phyloP scores from a whole-genome alignment of 2,797 vertebrate genomes.

The Lacerta agilis region DNA sequence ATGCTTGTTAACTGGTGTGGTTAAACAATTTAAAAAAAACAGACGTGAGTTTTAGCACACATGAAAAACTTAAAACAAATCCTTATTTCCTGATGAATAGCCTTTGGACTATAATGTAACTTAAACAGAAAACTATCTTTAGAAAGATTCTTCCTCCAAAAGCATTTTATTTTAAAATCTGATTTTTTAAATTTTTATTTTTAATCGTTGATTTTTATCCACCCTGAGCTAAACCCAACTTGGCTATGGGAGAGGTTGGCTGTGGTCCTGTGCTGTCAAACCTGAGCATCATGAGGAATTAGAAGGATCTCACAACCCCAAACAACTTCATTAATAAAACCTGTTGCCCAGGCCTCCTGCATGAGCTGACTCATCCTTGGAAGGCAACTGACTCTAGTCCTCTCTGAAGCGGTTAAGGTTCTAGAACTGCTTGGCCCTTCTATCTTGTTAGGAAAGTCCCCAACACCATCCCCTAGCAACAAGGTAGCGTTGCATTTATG shows the following conservation, averaged over 20 bases:
- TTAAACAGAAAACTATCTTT: too few relatives aligned
- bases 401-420: not conserved
- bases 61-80: too few relatives aligned
- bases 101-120: too few relatives aligned
- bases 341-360: not conserved
- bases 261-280: not conserved
- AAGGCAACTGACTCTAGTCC: not conserved
- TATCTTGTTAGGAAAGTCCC: conserved; percentile 1
- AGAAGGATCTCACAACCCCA: not conserved
- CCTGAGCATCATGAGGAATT: not conserved
- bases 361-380: not conserved
- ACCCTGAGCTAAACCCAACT: too few relatives aligned
- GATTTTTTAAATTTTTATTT: too few relatives aligned
- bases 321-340: not conserved
- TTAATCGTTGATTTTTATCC: too few relatives aligned
- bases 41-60: too few relatives aligned
- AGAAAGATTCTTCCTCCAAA: too few relatives aligned
- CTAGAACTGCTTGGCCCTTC: conserved; percentile 4
- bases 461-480: conserved; percentile 42
- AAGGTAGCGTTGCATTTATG: conserved; percentile 55
- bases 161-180: too few relatives aligned
- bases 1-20: too few relatives aligned
- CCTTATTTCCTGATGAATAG: too few relatives aligned
- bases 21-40: too few relatives aligned
- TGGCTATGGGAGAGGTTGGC: not conserved